Conservation (phyloP, 2,797 vertebrate genomes). For the Silurus lanzhouensis region DNA sequence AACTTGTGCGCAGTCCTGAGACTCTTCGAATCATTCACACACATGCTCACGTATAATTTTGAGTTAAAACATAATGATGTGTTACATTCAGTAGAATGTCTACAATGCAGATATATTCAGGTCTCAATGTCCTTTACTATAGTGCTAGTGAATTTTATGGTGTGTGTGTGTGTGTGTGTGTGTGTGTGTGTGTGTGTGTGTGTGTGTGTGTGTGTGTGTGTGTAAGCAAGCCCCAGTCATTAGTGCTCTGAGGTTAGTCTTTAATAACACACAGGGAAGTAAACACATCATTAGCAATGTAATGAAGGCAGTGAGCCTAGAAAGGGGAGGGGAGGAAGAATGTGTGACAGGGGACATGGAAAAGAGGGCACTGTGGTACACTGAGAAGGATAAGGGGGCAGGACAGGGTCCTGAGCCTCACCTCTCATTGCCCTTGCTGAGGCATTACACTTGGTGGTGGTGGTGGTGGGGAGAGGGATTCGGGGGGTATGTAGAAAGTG, state of each 20-base stretch:
- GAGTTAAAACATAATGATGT: not conserved
- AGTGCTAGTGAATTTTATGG: slow-evolving; percentile 31
- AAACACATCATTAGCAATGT: slow-evolving; percentile 60
- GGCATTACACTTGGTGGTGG: slow-evolving; percentile 29
- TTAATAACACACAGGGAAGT: slow-evolving; percentile 59
- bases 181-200: slow-evolving; percentile 41
- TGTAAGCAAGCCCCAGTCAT: slow-evolving; percentile 58
- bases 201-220: slow-evolving; percentile 45
- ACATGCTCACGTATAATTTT: no score
- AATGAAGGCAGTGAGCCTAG: slow-evolving; percentile 54
- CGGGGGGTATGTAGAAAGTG: not conserved
- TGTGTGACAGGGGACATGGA: slow-evolving; percentile 19
- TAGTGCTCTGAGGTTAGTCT: slow-evolving; percentile 58
- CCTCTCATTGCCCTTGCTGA: slow-evolving; percentile 41
- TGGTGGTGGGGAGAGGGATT: not conserved
- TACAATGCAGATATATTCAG: not conserved
- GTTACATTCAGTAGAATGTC: not conserved
- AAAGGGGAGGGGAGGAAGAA: not conserved
- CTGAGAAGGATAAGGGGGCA: slow-evolving; percentile 41
- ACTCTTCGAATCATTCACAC: not conserved
- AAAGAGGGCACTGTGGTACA: slow-evolving; percentile 48
- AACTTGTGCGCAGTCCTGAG: slow-evolving; percentile 4
- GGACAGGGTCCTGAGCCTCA: slow-evolving; percentile 39
- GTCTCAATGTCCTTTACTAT: not conserved
- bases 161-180: slow-evolving; percentile 18